Evolutionary conservation across 30 jellyfish, hydroid and myxozoan genomes (phyloP).

Genomic region (Phacellophora camtschatica): DNA sequence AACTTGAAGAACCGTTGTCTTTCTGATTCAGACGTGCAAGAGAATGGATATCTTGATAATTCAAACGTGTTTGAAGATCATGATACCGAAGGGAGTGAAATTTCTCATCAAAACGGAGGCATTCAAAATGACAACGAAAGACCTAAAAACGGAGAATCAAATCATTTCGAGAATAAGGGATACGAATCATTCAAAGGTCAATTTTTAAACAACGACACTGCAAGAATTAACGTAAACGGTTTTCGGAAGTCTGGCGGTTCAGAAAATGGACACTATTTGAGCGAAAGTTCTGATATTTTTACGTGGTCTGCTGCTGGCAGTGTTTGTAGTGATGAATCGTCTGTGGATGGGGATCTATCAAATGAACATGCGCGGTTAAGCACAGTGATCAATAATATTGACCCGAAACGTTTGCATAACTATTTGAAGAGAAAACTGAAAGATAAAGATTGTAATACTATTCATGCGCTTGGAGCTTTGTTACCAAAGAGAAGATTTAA

Average conservation of each 20-base stretch:
- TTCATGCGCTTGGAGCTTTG: constrained; percentile 40
- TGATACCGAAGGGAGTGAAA: not conserved
- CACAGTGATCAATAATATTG: constrained; percentile 50
- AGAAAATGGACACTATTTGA: not conserved
- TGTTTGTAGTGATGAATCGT: constrained; percentile 61
- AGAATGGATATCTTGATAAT: constrained; percentile 50
- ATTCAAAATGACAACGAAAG: not conserved
- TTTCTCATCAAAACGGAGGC: not conserved
- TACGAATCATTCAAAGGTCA: not conserved
- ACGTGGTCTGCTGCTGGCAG: constrained; percentile 38
- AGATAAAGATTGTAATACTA: constrained; percentile 20
- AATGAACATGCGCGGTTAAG: constrained; percentile 64
- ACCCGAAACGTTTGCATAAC: constrained; percentile 68
- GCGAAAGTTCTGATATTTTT: not conserved
- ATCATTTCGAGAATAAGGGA: not conserved
- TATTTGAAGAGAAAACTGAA: constrained; percentile 54
- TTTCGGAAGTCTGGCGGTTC: not conserved
- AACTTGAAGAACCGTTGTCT: not conserved
- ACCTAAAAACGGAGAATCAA: not conserved
- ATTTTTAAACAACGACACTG: not conserved
- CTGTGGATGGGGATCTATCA: constrained; percentile 34
- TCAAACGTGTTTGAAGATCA: not conserved
- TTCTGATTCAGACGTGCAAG: constrained; percentile 50
- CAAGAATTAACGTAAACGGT: not conserved
- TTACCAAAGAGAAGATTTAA: constrained; percentile 69